Conservation (phyloP, 2,888 invertebrate species). For the Graphium colonna region DNA sequence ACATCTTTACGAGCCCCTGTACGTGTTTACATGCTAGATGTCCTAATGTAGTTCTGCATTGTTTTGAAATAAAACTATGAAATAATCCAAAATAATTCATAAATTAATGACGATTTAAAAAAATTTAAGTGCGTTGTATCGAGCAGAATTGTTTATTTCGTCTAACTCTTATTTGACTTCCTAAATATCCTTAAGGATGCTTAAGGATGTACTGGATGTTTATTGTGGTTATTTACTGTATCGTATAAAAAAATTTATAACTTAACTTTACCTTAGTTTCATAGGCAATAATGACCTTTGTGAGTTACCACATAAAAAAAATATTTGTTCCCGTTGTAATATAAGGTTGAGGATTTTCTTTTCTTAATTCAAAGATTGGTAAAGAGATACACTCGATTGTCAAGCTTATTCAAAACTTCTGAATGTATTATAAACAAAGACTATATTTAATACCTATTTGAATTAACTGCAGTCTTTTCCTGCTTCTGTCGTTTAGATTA, state of each 20-base stretch:
- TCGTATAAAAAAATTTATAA: too few relatives aligned
- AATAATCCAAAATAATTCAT: not conserved
- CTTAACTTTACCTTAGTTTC: not conserved
- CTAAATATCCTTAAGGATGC: too few relatives aligned
- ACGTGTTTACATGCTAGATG: not conserved
- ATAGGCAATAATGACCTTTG: not conserved
- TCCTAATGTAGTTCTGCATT: not conserved
- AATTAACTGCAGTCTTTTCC: not conserved
- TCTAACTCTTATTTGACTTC: too few relatives aligned
- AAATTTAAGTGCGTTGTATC: not conserved
- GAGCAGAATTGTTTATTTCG: too few relatives aligned
- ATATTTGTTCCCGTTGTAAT: not conserved
- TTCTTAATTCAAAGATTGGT: too few relatives aligned
- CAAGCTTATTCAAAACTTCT: not conserved
- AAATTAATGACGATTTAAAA: not conserved
- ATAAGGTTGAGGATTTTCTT: not conserved
- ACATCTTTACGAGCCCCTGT: slow-evolving; percentile 1
- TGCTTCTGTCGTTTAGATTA: too few relatives aligned
- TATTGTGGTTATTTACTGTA: too few relatives aligned
- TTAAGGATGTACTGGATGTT: too few relatives aligned
- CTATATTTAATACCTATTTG: not conserved
- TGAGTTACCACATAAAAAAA: not conserved
- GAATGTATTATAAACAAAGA: not conserved
- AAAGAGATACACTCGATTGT: too few relatives aligned
- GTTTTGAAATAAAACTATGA: not conserved